Evolutionary conservation across 92 coral and sea anemone genomes (phyloP), one percentile per base, ranked within the genome.

Genomic region (Epizoanthus illoricatus): DNA sequence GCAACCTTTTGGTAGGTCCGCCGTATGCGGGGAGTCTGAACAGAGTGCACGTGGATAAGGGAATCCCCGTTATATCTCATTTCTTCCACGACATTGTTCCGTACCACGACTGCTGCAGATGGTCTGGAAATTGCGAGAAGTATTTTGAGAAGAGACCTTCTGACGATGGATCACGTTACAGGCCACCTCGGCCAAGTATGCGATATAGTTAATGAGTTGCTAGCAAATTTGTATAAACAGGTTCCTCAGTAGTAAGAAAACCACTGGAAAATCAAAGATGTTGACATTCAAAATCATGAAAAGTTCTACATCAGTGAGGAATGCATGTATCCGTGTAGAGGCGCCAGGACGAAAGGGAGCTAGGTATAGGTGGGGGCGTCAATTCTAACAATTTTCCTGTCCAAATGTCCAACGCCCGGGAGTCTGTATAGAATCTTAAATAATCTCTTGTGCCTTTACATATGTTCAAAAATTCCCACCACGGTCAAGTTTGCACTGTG

Each of bases 141-240:
- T 95, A 95, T 61, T 95, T 86, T 65, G 86, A 73, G 17, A 92
- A 85, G 71, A 75, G 98, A 43, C 98, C 98, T 10, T 92, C 98
- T 12, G 95, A 95, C 71, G 85, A 95, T 64, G 94, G 98, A 20
- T 68, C 89, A 60, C 69, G 73, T 16, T 95, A 95, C 65, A 83
- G 60, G 24, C 93, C 98, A 19, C 98, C 97, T 17, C 85, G 91
- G 69, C 97, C 97, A 49, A 92, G 98, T 94, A 88, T 59, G 81
- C 4, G 56, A 49, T 49, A 49, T 8, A 16, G 40, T 28, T 24
- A 54, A 56, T 56, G 4, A 74, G 40, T 23, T 21, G 0, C 69
- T 9, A 5, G 18, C 10, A 45, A 21, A 0, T 9, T 72, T 45
- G 5, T 2, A 20, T 17, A 2, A 9, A 3, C 11, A 13, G 59